Evolutionary conservation across 2,888 invertebrate species (phyloP), one percentile per base, ranked within the genome.

Genomic region (Amorpha juglandis): DNA sequence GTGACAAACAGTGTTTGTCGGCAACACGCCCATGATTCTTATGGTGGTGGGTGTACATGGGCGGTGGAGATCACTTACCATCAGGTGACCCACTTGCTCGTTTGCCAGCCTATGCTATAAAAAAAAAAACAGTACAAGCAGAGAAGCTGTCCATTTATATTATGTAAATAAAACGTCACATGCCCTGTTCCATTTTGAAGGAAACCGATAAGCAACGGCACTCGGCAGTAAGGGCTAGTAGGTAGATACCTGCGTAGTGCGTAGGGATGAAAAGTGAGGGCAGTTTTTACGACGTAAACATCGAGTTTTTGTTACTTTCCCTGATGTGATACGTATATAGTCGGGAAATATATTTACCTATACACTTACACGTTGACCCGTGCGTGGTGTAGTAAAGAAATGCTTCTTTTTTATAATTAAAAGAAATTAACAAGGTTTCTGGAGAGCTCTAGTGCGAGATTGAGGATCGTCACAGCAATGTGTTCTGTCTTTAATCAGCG

Each of bases 211-310:
- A 81, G 81, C 76, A 69, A 71, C 77, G 75, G 75, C 73, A 45
- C 76, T 73, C 77, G 75, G 75, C 73, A 27, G 76, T 73, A 79
- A 74, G 76, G 72, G 76, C 64, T 67, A 69, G 69, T 63, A 63
- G 14, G 51, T 51, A 45, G 50, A 69, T 69, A 68, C 70, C 67
- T 68, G 65, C 66, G 55, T 78, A 83, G 83, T 68, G 65, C 66
- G 58, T 78, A 83, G 83, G 87, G 83, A 83, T 83, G 81, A 79
- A 82, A 82, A 78, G 81, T 79, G 78, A 79, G 88, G 86, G 86
- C 84, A 83, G 86, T 82, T 87, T 86, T 87, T 88, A 87, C 88
- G 88, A 86, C 80, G 82, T 83, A 84, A 83, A 86, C 83, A 84
- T 82, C 66, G 68, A 65, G 42, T 65, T 51, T 62, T 65, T 58